Evolutionary conservation across 2,797 vertebrate genomes (phyloP).

Genomic region (Pseudopleuronectes americanus): DNA sequence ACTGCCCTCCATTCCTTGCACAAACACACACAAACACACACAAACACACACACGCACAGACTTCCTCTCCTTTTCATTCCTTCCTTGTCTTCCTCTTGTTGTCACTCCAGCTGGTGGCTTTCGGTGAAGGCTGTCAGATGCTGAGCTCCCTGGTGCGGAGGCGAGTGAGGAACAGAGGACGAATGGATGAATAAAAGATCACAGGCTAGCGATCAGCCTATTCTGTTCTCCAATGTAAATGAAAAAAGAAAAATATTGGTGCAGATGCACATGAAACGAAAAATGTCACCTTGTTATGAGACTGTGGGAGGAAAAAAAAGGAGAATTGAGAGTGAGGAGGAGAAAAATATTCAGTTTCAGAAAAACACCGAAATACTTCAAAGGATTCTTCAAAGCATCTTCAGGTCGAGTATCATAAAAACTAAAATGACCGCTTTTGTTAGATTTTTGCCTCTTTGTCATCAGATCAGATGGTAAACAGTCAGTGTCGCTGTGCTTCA

Average conservation of each 20-base stretch:
- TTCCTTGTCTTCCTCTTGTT: constrained; percentile 44
- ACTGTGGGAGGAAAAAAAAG: constrained; percentile 8
- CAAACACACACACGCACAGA: constrained; percentile 18
- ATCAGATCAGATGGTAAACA: constrained; percentile 7
- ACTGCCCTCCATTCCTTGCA: constrained; percentile 50
- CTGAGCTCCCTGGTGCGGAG: constrained; percentile 59
- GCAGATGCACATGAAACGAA: constrained; percentile 57
- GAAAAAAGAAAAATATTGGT: constrained; percentile 30
- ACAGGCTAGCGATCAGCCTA: constrained; percentile 62
- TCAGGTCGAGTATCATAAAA: not conserved
- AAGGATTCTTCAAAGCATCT: constrained; percentile 26
- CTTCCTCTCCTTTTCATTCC: constrained; percentile 22
- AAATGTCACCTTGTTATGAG: constrained; percentile 22
- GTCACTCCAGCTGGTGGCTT: constrained; percentile 78
- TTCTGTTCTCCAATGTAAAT: constrained; percentile 42
- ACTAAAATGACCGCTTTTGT: not conserved
- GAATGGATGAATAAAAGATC: constrained; percentile 79
- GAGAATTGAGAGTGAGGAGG: not conserved
- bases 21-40: constrained; percentile 34
- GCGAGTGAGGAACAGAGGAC: constrained; percentile 59
- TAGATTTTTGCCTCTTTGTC: constrained; percentile 11
- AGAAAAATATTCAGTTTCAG: constrained; percentile 6
- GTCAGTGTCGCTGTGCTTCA: not conserved
- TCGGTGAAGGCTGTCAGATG: constrained; percentile 64
- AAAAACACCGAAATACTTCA: constrained; percentile 30